Conservation (phyloP, 2,113 vertebrate species). For the Delphinapterus leucas region DNA sequence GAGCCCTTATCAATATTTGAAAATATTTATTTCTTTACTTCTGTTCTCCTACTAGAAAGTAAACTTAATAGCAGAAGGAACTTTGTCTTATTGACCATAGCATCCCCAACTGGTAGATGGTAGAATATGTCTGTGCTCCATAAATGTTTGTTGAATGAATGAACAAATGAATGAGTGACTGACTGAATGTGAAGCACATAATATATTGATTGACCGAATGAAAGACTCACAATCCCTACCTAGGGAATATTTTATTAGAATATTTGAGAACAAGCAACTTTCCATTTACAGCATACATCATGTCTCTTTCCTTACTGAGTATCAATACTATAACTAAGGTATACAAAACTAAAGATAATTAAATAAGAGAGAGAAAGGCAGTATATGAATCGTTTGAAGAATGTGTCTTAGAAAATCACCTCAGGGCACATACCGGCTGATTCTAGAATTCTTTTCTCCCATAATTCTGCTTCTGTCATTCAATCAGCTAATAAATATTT, state of each 20-base stretch:
- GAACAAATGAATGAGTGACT: background rate
- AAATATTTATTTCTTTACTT: slow-evolving; percentile 23
- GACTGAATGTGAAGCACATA: background rate
- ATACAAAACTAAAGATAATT: background rate
- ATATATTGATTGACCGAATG: background rate
- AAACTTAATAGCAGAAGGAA: background rate
- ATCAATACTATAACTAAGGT: background rate
- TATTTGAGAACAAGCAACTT: background rate
- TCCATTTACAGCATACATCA: background rate
- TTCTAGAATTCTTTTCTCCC: background rate
- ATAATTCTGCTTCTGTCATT: background rate
- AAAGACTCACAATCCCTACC: background rate
- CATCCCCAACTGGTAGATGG: background rate
- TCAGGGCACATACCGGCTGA: background rate
- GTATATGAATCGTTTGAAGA: background rate
- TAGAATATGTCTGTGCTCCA: background rate
- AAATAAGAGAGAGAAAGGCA: background rate
- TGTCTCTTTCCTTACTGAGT: background rate
- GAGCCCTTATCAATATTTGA: slow-evolving; percentile 4
- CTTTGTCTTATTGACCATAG: background rate
- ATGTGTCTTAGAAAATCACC: background rate
- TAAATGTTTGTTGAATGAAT: background rate
- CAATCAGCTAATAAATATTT: slow-evolving; percentile 8
- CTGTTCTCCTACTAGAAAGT: background rate
- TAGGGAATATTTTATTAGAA: background rate